Conservation (phyloP, 2,888 invertebrate species). For the Ectobius pallidus region DNA sequence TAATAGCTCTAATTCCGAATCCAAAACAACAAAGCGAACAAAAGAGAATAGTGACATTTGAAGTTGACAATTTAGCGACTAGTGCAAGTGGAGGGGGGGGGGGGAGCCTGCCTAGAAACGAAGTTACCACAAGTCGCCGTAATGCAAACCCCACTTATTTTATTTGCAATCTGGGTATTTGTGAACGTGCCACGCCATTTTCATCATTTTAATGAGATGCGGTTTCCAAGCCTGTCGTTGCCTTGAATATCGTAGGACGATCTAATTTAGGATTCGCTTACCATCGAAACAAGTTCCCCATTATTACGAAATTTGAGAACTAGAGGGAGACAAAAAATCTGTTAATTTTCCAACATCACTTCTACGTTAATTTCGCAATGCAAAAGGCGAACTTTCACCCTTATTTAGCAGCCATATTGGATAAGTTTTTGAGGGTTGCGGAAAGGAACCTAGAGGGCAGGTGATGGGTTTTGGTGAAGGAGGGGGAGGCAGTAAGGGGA, state of each 20-base stretch:
- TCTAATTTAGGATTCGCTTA: constrained; percentile 30
- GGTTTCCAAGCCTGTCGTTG: constrained; percentile 17
- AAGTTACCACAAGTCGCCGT: too few relatives aligned
- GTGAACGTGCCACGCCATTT: not conserved
- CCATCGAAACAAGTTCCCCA: constrained; percentile 30
- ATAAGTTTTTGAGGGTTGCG: constrained; percentile 37
- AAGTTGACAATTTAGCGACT: too few relatives aligned
- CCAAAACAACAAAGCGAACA: too few relatives aligned
- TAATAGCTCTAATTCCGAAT: too few relatives aligned
- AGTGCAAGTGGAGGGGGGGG: too few relatives aligned
- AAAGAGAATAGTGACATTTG: too few relatives aligned
- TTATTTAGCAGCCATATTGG: constrained; percentile 39
- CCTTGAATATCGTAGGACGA: not conserved
- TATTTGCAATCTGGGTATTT: constrained; percentile 1
- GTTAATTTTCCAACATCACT: constrained; percentile 31
- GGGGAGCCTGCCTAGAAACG: too few relatives aligned
- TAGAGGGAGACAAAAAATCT: not conserved
- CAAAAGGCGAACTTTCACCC: constrained; percentile 29
- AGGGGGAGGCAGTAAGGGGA: constrained; percentile 10
- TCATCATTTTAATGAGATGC: constrained; percentile 31
- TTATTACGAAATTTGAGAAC: constrained; percentile 30
- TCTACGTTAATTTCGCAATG: constrained; percentile 26
- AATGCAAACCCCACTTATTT: not conserved
- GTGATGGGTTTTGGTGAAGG: constrained; percentile 28
- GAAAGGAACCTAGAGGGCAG: constrained; percentile 27